These are phyloP conservation scores for Pseudoatta argentina DNA, from an alignment of 1,140 invertebrate genomes.

Conservation along the genomic window DNA sequence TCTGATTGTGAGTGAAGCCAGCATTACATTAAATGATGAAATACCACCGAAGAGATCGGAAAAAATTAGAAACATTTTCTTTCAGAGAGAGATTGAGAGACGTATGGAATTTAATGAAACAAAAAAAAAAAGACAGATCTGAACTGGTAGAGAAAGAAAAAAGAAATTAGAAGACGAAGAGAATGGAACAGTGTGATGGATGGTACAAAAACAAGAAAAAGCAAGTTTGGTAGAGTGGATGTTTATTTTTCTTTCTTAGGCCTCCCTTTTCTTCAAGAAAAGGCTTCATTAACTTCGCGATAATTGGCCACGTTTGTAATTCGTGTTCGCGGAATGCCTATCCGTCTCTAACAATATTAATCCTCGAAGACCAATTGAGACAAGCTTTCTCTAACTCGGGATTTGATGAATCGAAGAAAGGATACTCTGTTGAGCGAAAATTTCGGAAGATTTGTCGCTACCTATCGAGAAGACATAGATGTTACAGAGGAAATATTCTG, in stretches of 20 bases:
- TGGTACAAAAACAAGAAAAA: constrained; percentile 21
- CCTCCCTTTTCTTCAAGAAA: background rate
- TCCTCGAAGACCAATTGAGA: constrained; percentile 9
- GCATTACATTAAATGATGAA: constrained; percentile 1
- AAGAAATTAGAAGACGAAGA: constrained; percentile 4
- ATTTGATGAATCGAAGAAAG: background rate
- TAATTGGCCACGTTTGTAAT: constrained; percentile 60
- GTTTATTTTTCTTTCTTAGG: constrained; percentile 33
- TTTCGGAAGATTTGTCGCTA: constrained; percentile 19
- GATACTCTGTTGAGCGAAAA: background rate
- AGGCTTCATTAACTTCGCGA: constrained; percentile 53
- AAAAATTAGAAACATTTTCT: background rate
- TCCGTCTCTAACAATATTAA: constrained; percentile 35
- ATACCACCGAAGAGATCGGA: background rate
- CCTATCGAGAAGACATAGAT: background rate
- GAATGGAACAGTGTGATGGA: constrained; percentile 46
- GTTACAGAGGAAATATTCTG: background rate
- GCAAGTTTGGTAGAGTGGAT: constrained; percentile 12
- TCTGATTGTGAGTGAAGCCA: background rate
- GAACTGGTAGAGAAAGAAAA: background rate
- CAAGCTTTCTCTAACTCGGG: background rate
- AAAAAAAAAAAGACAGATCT: constrained; percentile 36
- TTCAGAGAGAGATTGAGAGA: background rate
- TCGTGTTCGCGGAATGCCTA: constrained; percentile 17
- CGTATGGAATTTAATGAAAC: constrained; percentile 25